Percentiles rank a stretch among this genome's conserved stretches.
Evolutionary conservation across 2,113 vertebrate genomes (phyloP).

Genomic region (Eupsittula cactorum): DNA sequence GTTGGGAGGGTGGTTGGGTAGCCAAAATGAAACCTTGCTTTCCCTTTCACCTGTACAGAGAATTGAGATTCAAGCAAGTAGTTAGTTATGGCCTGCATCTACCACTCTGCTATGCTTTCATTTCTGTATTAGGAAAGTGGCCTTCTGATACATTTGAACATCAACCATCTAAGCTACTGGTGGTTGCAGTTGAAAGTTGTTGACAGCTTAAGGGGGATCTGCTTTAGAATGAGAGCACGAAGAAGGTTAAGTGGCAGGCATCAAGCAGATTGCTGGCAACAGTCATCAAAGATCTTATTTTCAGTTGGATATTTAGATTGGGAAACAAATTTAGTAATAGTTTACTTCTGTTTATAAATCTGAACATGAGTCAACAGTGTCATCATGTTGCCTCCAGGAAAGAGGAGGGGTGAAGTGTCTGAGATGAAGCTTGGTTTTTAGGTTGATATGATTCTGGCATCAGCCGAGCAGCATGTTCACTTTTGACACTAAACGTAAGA

Average conservation of each 20-base stretch:
- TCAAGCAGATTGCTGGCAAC: background rate
- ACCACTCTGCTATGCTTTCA: background rate
- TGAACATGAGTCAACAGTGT: constrained; percentile 29
- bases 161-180: background rate
- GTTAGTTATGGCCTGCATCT: background rate
- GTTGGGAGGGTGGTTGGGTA: background rate
- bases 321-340: constrained; percentile 41
- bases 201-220: background rate
- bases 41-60: background rate
- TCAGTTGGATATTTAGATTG: constrained; percentile 26
- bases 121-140: background rate
- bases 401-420: background rate
- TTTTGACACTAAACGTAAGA: background rate
- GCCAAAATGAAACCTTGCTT: background rate
- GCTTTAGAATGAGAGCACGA: background rate
- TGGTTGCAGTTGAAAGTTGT: background rate
- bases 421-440: background rate
- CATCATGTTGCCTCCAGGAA: constrained; percentile 20
- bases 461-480: background rate
- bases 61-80: background rate
- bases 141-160: background rate
- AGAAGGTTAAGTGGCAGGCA: constrained; percentile 7
- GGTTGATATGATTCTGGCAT: background rate
- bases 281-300: constrained; percentile 47
- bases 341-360: constrained; percentile 55